phyloP scores from a whole-genome alignment of 2,113 vertebrate genomes.

The Rhegmatorhina hoffmannsi region DNA sequence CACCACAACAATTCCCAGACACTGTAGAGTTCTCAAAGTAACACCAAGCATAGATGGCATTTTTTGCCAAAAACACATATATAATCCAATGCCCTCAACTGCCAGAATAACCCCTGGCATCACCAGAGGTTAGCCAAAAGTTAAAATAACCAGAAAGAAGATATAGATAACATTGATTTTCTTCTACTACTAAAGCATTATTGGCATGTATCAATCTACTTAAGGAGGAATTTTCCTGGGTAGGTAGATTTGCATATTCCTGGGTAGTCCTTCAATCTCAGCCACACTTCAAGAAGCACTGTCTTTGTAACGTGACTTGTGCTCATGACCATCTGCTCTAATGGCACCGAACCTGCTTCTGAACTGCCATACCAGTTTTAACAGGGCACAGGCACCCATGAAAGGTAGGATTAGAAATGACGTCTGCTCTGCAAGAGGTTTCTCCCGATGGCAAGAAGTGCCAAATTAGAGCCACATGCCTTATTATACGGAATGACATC shows the following conservation, averaged over 20 bases:
- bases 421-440: constrained; percentile 36
- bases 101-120: background rate
- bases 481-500: constrained; percentile 2
- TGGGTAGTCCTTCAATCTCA: background rate
- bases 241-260: background rate
- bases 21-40: background rate
- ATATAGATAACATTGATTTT: background rate
- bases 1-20: background rate
- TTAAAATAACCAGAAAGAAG: background rate
- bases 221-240: background rate
- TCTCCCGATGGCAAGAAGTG: background rate
- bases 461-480: constrained; percentile 2
- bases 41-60: background rate
- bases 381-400: background rate
- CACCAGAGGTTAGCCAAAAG: background rate
- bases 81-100: background rate
- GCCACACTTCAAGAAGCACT: background rate
- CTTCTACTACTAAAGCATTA: background rate
- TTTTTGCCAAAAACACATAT: background rate
- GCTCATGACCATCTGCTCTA: constrained; percentile 53
- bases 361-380: background rate
- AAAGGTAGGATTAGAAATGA: constrained; percentile 26
- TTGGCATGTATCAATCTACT: background rate
- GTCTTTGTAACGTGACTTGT: background rate
- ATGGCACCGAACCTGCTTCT: constrained; percentile 27